phyloP scores from a whole-genome alignment of 1,140 invertebrate species.

The Dysdera silvatica region DNA sequence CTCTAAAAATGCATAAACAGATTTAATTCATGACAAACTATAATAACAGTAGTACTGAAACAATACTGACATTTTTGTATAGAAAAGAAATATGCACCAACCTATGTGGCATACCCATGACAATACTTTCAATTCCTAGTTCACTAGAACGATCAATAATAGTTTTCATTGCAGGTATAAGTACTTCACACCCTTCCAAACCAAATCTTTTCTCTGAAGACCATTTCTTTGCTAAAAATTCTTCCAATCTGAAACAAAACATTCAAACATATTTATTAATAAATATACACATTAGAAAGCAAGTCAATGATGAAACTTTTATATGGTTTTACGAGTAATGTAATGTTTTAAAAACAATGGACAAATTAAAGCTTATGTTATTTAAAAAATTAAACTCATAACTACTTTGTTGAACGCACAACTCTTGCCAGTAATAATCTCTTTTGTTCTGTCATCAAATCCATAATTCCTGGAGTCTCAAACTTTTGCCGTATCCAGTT shows the following conservation, averaged over 20 bases:
- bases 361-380: not conserved
- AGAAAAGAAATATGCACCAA: not conserved
- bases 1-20: too few species aligned
- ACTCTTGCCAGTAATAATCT: slow-evolving; percentile 84
- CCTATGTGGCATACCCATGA: slow-evolving; percentile 99
- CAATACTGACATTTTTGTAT: slow-evolving; percentile 38
- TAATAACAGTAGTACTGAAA: too few species aligned
- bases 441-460: slow-evolving; percentile 82
- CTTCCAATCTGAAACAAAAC: slow-evolving; percentile 87
- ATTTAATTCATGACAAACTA: too few species aligned
- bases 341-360: not conserved
- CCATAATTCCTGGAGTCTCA: slow-evolving; percentile 87
- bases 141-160: slow-evolving; percentile 95
- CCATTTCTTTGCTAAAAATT: slow-evolving; percentile 95
- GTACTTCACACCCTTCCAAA: slow-evolving; percentile 94
- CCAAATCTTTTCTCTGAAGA: slow-evolving; percentile 98
- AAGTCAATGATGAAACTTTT: too few species aligned
- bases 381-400: slow-evolving; percentile 8
- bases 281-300: too few species aligned
- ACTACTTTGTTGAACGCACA: slow-evolving; percentile 81
- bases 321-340: too few species aligned
- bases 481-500: slow-evolving; percentile 97
- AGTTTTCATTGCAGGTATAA: slow-evolving; percentile 97
- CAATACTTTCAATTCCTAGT: slow-evolving; percentile 89
- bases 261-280: too few species aligned